Percentiles rank a stretch among this genome's conserved stretches.
Conservation (phyloP, 1,140 invertebrate genomes). For the Conus ventricosus region DNA sequence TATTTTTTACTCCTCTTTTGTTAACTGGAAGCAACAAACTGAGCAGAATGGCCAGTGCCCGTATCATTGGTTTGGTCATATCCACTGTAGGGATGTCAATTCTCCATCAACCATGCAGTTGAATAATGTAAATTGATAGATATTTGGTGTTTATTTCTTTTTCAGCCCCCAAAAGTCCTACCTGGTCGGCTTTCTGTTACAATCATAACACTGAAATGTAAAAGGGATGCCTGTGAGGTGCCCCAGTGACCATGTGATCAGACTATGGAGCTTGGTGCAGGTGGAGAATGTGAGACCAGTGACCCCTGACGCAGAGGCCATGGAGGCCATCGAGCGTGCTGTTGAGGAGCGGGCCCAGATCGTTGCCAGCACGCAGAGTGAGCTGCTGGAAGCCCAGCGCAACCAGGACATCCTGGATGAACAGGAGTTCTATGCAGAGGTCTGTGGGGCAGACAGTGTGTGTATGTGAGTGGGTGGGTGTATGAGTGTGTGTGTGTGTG, state of each 20-base stretch:
- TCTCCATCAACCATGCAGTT: too few relatives aligned
- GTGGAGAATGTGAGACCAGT: constrained; percentile 71
- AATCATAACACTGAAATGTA: too few relatives aligned
- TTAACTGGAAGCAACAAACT: too few relatives aligned
- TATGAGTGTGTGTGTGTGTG: not conserved
- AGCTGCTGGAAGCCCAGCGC: constrained; percentile 70
- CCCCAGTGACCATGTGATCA: constrained; percentile 61
- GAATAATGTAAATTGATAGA: too few relatives aligned
- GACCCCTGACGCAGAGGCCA: constrained; percentile 71
- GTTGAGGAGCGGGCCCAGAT: constrained; percentile 69
- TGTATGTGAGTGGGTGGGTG: constrained; percentile 11
- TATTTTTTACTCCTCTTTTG: too few relatives aligned
- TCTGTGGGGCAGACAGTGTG: constrained; percentile 30
- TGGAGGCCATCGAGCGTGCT: constrained; percentile 71
- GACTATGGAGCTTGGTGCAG: not conserved
- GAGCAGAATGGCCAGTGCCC: too few relatives aligned
- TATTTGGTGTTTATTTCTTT: too few relatives aligned
- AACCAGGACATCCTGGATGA: constrained; percentile 71
- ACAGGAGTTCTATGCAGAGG: constrained; percentile 74
- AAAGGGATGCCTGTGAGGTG: too few relatives aligned
- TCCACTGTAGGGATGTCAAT: too few relatives aligned
- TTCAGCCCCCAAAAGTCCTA: too few relatives aligned
- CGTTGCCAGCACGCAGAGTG: constrained; percentile 67
- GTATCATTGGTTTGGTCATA: too few relatives aligned
- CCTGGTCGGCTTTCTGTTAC: too few relatives aligned